Evolutionary conservation across 2,888 invertebrate genomes (phyloP).

Genomic region (Tiliacea aurago): DNA sequence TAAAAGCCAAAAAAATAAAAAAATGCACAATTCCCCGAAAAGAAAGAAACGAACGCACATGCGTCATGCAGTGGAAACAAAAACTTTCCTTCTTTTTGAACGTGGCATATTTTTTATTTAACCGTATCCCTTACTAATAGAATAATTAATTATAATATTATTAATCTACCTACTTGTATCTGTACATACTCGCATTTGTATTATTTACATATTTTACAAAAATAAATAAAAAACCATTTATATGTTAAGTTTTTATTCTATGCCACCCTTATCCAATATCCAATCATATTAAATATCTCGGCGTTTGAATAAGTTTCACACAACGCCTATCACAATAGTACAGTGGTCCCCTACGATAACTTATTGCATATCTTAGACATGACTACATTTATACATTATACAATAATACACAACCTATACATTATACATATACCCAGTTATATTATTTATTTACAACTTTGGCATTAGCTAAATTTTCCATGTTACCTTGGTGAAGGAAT

Average conservation of each 20-base stretch:
- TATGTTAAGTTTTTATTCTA: slow-evolving; percentile 67
- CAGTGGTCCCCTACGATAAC: slow-evolving; percentile 64
- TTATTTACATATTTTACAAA: not conserved
- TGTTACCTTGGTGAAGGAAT: slow-evolving; percentile 48
- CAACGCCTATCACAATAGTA: slow-evolving; percentile 72
- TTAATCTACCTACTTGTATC: not conserved
- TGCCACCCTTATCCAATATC: slow-evolving; percentile 71
- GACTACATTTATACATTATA: slow-evolving; percentile 61
- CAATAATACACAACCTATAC: slow-evolving; percentile 78
- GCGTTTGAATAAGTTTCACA: slow-evolving; percentile 37
- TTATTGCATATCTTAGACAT: slow-evolving; percentile 69
- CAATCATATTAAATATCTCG: slow-evolving; percentile 56
- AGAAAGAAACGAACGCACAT: no score
- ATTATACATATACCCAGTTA: slow-evolving; percentile 66
- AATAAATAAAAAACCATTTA: slow-evolving; percentile 37
- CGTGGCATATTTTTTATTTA: not conserved
- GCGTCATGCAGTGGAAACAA: not conserved
- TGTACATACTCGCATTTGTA: not conserved
- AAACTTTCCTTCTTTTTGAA: not conserved
- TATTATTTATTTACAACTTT: slow-evolving; percentile 83
- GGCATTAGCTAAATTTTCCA: slow-evolving; percentile 82
- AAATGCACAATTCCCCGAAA: not conserved
- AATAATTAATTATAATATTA: not conserved
- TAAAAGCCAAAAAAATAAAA: no score
- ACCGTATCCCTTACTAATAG: not conserved